Conservation (phyloP, 1,140 invertebrate genomes). For the Tribolium castaneum region DNA sequence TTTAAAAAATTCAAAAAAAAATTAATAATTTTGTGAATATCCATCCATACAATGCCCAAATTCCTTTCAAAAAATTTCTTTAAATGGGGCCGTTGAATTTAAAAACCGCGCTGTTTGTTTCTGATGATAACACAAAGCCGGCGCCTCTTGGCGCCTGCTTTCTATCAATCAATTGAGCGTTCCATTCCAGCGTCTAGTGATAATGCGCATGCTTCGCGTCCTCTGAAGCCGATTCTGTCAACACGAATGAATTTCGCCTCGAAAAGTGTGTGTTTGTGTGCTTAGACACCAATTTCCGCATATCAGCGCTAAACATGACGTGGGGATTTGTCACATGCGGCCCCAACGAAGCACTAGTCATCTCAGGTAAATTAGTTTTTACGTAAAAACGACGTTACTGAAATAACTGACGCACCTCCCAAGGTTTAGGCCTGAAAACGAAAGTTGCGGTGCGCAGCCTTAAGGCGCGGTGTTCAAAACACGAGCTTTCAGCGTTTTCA, state of each 20-base stretch:
- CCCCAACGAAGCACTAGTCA: slow-evolving; percentile 96
- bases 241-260: not conserved
- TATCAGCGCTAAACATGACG: slow-evolving; percentile 70
- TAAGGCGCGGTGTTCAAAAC: not conserved
- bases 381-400: not conserved
- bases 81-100: not conserved
- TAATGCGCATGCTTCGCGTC: not conserved
- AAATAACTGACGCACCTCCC: not conserved
- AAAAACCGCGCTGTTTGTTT: not conserved
- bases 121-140: not conserved
- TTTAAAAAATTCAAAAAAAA: not conserved
- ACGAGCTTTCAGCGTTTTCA: not conserved
- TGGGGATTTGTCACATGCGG: slow-evolving; percentile 98
- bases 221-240: not conserved
- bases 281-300: not conserved
- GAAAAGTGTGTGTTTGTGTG: slow-evolving; percentile 25
- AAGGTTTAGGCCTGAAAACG: not conserved
- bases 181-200: not conserved
- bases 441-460: not conserved
- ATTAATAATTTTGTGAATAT: not conserved
- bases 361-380: slow-evolving; percentile 82
- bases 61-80: not conserved
- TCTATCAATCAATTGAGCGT: not conserved
- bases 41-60: not conserved
- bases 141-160: not conserved